phyloP scores from a whole-genome alignment of 1,140 invertebrate genomes.

The Gonioctena quinquepunctata region DNA sequence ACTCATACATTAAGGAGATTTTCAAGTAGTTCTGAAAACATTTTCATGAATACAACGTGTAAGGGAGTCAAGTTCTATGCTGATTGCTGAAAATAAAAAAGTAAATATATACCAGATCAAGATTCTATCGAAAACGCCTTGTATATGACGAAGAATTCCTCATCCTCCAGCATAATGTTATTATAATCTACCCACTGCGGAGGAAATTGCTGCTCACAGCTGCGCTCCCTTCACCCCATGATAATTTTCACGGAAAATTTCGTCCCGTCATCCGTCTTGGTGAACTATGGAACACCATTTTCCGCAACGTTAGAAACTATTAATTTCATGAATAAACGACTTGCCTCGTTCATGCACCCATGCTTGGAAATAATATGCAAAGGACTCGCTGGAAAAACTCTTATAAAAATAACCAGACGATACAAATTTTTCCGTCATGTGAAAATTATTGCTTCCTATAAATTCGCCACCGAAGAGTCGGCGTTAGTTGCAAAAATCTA shows the following conservation, averaged over 20 bases:
- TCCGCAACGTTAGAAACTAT: slow-evolving; percentile 4
- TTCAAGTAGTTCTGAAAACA: too few relatives aligned
- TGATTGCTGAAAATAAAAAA: too few relatives aligned
- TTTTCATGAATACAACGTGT: too few relatives aligned
- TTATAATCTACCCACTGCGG: background rate
- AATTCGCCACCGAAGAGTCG: background rate
- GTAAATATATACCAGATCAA: too few relatives aligned
- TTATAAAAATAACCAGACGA: slow-evolving; percentile 11
- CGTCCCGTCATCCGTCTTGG: background rate
- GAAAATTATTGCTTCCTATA: slow-evolving; percentile 10
- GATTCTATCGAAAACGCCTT: too few relatives aligned
- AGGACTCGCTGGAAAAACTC: background rate
- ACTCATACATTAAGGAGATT: too few relatives aligned
- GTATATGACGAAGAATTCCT: too few relatives aligned
- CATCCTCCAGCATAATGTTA: background rate
- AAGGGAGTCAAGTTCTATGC: too few relatives aligned
- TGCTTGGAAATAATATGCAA: slow-evolving; percentile 8
- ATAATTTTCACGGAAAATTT: background rate
- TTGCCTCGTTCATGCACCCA: background rate
- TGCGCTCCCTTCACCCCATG: background rate
- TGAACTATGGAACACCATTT: background rate
- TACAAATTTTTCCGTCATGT: slow-evolving; percentile 13
- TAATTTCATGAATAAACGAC: slow-evolving; percentile 1
- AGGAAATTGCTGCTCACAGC: background rate
- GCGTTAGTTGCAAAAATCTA: slow-evolving; percentile 4